phyloP scores from a whole-genome alignment of 2,888 invertebrate genomes.

The Himalopsyche japonica region DNA sequence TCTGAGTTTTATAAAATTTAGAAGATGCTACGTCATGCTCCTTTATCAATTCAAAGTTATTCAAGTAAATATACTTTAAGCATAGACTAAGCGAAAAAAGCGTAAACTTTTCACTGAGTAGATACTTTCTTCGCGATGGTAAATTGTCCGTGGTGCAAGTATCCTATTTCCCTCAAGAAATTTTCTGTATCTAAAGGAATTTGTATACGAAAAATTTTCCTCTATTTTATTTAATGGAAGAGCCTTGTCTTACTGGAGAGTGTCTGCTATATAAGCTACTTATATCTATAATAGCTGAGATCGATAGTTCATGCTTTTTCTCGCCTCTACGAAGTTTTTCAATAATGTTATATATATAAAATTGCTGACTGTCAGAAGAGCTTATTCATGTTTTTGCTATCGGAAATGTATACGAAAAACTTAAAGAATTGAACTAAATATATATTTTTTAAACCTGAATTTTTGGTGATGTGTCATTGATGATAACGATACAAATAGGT shows the following conservation, averaged over 20 bases:
- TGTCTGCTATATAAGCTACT: too few species aligned
- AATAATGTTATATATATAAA: too few species aligned
- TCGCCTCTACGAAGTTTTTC: too few species aligned
- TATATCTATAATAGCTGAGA: too few species aligned
- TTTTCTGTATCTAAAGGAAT: background rate
- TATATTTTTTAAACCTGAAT: too few species aligned
- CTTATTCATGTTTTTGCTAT: too few species aligned
- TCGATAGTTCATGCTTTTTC: too few species aligned
- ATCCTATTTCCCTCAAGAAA: background rate
- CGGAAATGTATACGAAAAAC: too few species aligned
- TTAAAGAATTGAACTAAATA: too few species aligned
- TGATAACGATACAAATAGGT: too few species aligned
- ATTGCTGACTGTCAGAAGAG: too few species aligned
- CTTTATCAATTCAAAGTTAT: background rate
- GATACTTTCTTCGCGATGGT: background rate
- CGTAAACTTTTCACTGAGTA: background rate
- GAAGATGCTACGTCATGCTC: background rate
- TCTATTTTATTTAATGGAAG: background rate
- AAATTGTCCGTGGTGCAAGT: background rate
- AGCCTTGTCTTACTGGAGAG: background rate
- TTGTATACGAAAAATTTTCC: background rate
- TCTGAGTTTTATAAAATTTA: background rate
- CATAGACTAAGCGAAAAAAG: background rate
- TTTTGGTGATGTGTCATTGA: too few species aligned
- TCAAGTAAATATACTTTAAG: background rate